A percentile compares a stretch with the other conserved stretches of the same genome.
Evolutionary conservation across 2,113 vertebrate species (phyloP).

Genomic region (Campylomormyrus tamandua): DNA sequence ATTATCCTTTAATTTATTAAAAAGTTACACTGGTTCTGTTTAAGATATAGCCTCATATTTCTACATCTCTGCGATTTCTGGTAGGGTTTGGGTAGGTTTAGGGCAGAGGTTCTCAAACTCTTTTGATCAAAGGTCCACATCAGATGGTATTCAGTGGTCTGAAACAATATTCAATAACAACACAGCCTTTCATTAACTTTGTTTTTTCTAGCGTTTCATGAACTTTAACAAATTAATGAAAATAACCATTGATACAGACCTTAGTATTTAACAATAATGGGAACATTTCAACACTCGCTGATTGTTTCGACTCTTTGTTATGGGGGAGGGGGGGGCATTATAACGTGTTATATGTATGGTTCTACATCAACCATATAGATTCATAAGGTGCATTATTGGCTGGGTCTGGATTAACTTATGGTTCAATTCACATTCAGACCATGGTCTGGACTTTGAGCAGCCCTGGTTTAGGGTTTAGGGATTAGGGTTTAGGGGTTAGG

Average conservation of each 20-base stretch:
- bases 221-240: not conserved
- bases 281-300: not conserved
- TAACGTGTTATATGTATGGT: not conserved
- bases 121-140: not conserved
- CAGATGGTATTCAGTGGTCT: not conserved
- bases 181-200: not conserved
- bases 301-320: not conserved
- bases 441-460: not conserved
- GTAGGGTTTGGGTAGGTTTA: not conserved
- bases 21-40: not conserved
- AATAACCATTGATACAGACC: not conserved
- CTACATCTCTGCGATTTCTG: not conserved
- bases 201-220: not conserved
- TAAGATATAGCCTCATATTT: not conserved
- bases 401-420: not conserved
- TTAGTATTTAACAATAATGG: not conserved
- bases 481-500: not conserved
- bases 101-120: not conserved
- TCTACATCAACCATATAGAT: not conserved
- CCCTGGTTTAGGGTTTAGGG: not conserved
- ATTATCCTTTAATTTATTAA: not conserved
- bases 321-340: not conserved
- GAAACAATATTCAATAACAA: not conserved
- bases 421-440: not conserved
- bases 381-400: not conserved